Evolutionary conservation across 1,140 invertebrate species (phyloP), one percentile per base, ranked within the genome.

Genomic region (Bombus pascuorum): DNA sequence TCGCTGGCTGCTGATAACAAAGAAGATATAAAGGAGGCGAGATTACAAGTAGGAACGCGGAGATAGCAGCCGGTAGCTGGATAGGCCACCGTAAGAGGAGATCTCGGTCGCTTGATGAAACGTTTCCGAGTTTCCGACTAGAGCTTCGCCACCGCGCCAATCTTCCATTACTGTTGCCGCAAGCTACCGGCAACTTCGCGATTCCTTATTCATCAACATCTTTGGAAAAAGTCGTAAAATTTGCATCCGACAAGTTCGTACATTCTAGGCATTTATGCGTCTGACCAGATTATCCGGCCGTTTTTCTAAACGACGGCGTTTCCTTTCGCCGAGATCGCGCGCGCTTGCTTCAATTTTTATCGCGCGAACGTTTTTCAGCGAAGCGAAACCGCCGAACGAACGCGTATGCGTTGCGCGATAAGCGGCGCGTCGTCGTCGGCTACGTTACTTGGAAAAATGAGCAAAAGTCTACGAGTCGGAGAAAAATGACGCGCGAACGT

Each of bases 171-270:
- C 87, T 73, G 39, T 66, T 32, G 42, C 81, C 78, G 75, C 70
- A 47, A 74, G 57, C n/a, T 39, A 78, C 59, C 76, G 44, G 72
- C 77, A 70, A 65, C 80, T 86, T 75, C 83, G 65, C 87, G 81
- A 90, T 92, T 93, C 71, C 86, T 91, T 92, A 93, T 93, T 92
- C 92, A 87, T 92, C 91, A 91, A 90, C 87, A 88, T 86, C 81
- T 88, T 89, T 88, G 80, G 87, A 91, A 92, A 90, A 92, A 89
- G 76, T 81, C 85, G 85, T 86, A 72, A 89, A 90, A 91, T 93
- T 91, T 92, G 62, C 86, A 90, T 90, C 44, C 70, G 62, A 57
- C 85, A 32, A 77, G 82, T 44, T 89, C 57, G 62, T 84, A 75
- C 79, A n/a, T 86, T 75, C 22, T 71, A 65, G 66, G 18, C 70